phyloP scores from a whole-genome alignment of 1,140 invertebrate species.

The Pteromalus puparum region DNA sequence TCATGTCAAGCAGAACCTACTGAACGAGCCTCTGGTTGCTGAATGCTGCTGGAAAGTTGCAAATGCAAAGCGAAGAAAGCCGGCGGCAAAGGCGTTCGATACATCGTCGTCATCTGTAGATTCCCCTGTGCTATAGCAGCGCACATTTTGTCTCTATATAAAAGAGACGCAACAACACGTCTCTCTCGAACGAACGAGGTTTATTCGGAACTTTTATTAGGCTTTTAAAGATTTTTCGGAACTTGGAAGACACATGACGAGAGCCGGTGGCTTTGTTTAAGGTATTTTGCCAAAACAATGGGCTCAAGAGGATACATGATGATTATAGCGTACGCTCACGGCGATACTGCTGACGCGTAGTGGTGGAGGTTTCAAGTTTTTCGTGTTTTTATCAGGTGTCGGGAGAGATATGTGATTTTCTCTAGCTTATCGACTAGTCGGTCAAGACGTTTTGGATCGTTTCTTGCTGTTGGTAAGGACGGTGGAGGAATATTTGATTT shows the following conservation, averaged over 20 bases:
- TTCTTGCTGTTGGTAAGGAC: too few relatives aligned
- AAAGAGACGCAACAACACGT: too few relatives aligned
- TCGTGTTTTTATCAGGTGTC: neutral
- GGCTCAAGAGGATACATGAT: neutral
- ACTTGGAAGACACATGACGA: too few relatives aligned
- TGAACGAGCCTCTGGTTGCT: neutral
- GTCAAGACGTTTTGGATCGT: too few relatives aligned
- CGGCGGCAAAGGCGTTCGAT: neutral
- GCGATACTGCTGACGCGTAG: neutral
- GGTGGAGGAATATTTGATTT: too few relatives aligned
- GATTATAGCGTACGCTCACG: neutral
- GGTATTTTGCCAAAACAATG: too few relatives aligned
- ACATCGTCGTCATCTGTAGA: neutral
- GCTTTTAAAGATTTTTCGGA: too few relatives aligned
- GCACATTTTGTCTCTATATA: neutral
- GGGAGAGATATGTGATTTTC: neutral
- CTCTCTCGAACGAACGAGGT: too few relatives aligned
- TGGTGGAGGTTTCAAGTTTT: neutral
- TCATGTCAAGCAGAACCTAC: neutral
- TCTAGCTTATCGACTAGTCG: neutral
- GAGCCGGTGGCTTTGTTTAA: too few relatives aligned
- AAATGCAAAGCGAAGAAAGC: neutral
- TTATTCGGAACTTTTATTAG: too few relatives aligned
- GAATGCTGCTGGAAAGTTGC: neutral
- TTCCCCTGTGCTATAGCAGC: too few relatives aligned